Evolutionary conservation across 2,797 vertebrate species (phyloP), one percentile per base, ranked within the genome.

Genomic region (Erpetoichthys calabaricus): DNA sequence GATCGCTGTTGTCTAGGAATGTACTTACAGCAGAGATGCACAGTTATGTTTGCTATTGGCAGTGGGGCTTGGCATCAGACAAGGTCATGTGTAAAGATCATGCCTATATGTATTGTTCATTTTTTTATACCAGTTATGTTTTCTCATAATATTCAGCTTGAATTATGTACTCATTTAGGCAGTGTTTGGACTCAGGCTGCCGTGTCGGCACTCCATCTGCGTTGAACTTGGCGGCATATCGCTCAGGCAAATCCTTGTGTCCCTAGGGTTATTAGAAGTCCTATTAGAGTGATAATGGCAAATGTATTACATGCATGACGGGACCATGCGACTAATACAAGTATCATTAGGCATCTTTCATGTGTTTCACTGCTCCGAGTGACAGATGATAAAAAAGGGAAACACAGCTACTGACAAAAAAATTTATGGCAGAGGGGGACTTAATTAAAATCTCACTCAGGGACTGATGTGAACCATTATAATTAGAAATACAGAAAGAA

Each of bases 361-460:
- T 1, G 56, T 52, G 1, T 72, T 66, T 53, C 64, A 50, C 51
- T 25, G 63, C 47, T 65, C 57, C 60, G 68, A 65, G 58, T 70
- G 80, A 75, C 66, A 45, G 51, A 67, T 70, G 65, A 64, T 60
- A 65, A 66, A 70, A 66, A 67, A 51, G 45, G 25, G 57, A 63
- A 64, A 68, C 0, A 1, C 3, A 51, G 42, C 62, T 74, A 9
- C 0, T 7, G 57, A 6, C 0, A 1, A 51, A 0, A 3, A 58
- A 0, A 0, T 50, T 54, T 47, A 52, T 55, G 70, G 63, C 70
- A 68, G 72, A 67, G 71, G 63, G 68, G 68, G 64, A 63, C 71
- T 73, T 73, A 76, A 70, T 74, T 76, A 75, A 73, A 71, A 69
- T 60, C 59, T 60, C 25, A 56, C 67, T 71, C 61, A 62, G 63